A percentile compares a stretch with the other conserved stretches of the same genome.
Conservation (phyloP, 2,113 vertebrate species). For the Dermatemys mawii region DNA sequence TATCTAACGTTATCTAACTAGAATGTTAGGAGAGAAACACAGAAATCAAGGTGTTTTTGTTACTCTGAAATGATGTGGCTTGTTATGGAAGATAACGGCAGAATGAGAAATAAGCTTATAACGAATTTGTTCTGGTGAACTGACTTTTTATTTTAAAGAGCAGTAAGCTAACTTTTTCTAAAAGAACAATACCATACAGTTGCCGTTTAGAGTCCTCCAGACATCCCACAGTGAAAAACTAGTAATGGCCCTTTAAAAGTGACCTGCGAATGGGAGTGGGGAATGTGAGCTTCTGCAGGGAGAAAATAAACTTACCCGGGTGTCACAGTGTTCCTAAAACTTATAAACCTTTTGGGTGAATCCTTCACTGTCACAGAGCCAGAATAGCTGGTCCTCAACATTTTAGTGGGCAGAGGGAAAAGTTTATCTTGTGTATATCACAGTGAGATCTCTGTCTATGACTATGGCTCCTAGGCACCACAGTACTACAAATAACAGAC, state of each 20-base stretch:
- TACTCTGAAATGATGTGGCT: background rate
- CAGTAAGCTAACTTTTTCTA: background rate
- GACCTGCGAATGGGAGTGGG: background rate
- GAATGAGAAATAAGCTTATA: background rate
- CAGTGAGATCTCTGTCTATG: background rate
- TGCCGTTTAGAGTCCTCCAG: background rate
- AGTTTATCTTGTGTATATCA: background rate
- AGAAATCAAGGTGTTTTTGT: background rate
- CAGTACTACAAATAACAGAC: background rate
- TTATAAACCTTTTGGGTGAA: background rate
- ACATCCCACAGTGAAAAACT: background rate
- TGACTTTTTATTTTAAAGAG: background rate
- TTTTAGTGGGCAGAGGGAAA: background rate
- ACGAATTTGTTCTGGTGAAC: background rate
- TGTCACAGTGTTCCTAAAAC: background rate
- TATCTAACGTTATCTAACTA: background rate
- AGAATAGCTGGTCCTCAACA: background rate
- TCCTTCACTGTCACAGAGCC: background rate
- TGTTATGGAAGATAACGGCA: background rate
- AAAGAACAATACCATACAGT: background rate
- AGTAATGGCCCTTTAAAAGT: background rate
- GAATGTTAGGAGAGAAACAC: background rate
- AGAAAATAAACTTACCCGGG: fast-evolving
- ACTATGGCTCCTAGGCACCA: background rate
- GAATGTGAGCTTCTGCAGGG: background rate